Evolutionary conservation across 2,888 invertebrate genomes (phyloP).

Genomic region (Leptinotarsa juncta): DNA sequence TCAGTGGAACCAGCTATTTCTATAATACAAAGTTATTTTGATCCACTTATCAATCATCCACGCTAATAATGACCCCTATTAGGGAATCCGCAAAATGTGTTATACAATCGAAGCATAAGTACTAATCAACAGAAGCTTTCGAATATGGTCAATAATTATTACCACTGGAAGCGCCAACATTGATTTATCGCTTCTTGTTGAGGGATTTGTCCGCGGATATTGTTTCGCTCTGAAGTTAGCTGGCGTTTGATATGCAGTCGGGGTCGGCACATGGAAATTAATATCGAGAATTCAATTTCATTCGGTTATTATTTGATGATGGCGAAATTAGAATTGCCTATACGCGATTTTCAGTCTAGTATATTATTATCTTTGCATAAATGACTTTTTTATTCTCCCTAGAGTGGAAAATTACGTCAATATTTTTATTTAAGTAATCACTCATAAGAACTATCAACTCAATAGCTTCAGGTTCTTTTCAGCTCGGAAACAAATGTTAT

Average conservation of each 20-base stretch:
- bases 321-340: neutral
- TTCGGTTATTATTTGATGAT: neutral
- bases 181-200: slow-evolving; percentile 39
- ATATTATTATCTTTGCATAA: no score
- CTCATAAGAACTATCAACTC: no score
- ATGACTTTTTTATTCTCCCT: no score
- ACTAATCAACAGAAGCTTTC: slow-evolving; percentile 5
- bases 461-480: no score
- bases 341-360: no score
- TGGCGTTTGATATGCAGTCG: slow-evolving; percentile 1
- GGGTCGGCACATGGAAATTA: slow-evolving; percentile 8
- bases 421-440: no score
- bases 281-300: neutral
- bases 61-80: neutral
- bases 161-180: slow-evolving; percentile 15
- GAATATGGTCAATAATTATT: neutral
- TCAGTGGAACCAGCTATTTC: no score
- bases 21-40: neutral
- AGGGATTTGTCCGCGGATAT: slow-evolving; percentile 35
- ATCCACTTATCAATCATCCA: neutral
- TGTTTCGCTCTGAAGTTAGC: slow-evolving; percentile 20
- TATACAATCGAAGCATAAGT: neutral
- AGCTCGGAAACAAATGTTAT: no score
- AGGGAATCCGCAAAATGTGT: neutral
- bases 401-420: no score